Evolutionary conservation across 2,797 vertebrate species (phyloP).

Genomic region (Acipenser transmontanus): DNA sequence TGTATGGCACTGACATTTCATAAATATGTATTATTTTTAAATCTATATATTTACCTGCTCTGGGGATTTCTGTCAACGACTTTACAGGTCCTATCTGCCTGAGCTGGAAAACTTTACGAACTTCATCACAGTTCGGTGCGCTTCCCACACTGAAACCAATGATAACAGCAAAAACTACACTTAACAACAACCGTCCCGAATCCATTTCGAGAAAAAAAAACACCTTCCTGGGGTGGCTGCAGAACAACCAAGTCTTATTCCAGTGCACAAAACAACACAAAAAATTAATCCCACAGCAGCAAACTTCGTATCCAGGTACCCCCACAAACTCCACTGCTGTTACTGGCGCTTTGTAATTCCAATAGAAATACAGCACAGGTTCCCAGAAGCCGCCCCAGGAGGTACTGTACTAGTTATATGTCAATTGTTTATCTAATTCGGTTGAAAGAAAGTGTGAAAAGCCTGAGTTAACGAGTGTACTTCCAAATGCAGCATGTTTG

Average conservation of each 20-base stretch:
- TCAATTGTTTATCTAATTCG: background rate
- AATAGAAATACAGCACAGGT: background rate
- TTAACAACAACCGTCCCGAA: conserved; percentile 19
- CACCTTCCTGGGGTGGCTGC: background rate
- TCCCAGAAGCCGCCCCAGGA: background rate
- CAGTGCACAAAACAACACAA: background rate
- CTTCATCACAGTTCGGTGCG: conserved; percentile 63
- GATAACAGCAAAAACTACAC: conserved; percentile 37
- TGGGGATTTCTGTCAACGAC: conserved; percentile 54
- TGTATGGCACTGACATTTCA: too few species aligned
- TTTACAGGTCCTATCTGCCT: conserved; percentile 57
- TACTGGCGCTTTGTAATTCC: background rate
- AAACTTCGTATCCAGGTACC: background rate
- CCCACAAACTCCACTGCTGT: background rate
- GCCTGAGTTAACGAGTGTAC: background rate
- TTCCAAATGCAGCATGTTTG: background rate
- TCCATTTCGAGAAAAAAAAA: conserved; percentile 30
- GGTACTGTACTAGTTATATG: background rate
- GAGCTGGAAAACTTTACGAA: conserved; percentile 75
- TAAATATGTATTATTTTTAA: background rate
- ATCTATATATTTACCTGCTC: conserved; percentile 54
- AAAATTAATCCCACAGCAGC: background rate
- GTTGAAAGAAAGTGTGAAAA: background rate
- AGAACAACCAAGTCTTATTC: background rate
- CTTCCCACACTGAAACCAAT: conserved; percentile 30